Conservation (phyloP, 1,140 invertebrate species). For the Pseudachorutes palmiensis region DNA sequence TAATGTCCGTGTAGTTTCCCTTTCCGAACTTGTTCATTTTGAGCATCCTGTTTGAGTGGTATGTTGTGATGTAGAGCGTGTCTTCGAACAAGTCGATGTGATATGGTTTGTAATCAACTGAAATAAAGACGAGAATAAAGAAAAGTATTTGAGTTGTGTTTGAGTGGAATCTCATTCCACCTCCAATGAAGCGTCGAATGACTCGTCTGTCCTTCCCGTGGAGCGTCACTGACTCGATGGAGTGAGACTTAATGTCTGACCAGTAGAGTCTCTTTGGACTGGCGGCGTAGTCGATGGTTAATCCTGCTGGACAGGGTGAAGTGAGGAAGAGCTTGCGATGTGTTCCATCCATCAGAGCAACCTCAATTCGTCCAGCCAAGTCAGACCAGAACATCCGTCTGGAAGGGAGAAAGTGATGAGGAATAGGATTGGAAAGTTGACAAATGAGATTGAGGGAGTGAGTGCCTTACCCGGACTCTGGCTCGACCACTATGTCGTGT, state of each 20-base stretch:
- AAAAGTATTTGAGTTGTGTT: constrained; percentile 14
- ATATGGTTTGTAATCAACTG: constrained; percentile 49
- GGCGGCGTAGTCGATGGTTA: constrained; percentile 60
- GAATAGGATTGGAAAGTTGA: constrained; percentile 14
- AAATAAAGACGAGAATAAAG: no score
- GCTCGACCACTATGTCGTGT: constrained; percentile 59
- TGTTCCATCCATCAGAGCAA: constrained; percentile 58
- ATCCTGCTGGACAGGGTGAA: constrained; percentile 55
- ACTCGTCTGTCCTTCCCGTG: constrained; percentile 61
- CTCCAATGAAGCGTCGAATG: constrained; percentile 48
- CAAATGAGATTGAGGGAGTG: constrained; percentile 7
- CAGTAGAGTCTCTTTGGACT: constrained; percentile 56
- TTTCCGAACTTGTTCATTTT: constrained; percentile 61
- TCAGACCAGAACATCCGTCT: constrained; percentile 46
- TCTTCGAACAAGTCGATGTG: constrained; percentile 69
- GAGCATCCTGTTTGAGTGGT: constrained; percentile 54
- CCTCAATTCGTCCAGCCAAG: constrained; percentile 51
- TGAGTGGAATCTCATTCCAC: constrained; percentile 36
- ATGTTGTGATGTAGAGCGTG: constrained; percentile 57
- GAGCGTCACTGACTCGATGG: constrained; percentile 64
- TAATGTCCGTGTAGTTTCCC: constrained; percentile 49
- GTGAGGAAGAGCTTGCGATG: constrained; percentile 50
- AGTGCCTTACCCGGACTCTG: constrained; percentile 49
- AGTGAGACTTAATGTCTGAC: constrained; percentile 63
- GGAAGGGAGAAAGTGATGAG: constrained; percentile 21